These are phyloP conservation scores for Chromobotia macracanthus DNA, from an alignment of 2,797 vertebrate species.

Conservation along the genomic window DNA sequence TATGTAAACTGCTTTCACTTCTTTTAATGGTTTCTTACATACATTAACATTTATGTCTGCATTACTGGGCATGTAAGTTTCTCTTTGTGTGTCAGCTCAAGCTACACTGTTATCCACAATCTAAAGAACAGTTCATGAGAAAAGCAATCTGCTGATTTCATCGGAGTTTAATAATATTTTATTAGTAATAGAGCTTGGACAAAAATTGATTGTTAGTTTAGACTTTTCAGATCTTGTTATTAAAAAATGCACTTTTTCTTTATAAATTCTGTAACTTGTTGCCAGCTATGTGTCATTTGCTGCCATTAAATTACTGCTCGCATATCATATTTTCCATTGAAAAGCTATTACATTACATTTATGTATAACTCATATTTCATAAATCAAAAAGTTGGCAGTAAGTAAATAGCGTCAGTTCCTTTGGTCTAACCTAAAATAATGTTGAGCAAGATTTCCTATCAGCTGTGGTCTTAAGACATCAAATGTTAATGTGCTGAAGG, in stretches of 20 bases:
- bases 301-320: no score
- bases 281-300: no score
- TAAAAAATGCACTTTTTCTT: no score
- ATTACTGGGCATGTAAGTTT: slow-evolving; percentile 3
- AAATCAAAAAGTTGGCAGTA: neutral
- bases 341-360: neutral
- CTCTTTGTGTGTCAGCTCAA: neutral
- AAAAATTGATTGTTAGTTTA: no score
- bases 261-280: no score
- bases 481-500: slow-evolving; percentile 30
- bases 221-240: no score
- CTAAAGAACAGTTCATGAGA: no score
- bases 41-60: slow-evolving; percentile 14
- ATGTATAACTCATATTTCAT: neutral
- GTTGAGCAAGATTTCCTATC: neutral
- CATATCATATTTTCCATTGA: no score
- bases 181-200: no score
- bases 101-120: no score
- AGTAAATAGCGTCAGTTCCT: neutral
- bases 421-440: neutral
- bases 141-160: no score
- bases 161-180: no score
- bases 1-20: slow-evolving; percentile 61
- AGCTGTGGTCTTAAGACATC: slow-evolving; percentile 27
- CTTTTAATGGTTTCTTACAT: slow-evolving; percentile 31